phyloP scores from a whole-genome alignment of 1,140 invertebrate genomes.

The Monomorium pharaonis region DNA sequence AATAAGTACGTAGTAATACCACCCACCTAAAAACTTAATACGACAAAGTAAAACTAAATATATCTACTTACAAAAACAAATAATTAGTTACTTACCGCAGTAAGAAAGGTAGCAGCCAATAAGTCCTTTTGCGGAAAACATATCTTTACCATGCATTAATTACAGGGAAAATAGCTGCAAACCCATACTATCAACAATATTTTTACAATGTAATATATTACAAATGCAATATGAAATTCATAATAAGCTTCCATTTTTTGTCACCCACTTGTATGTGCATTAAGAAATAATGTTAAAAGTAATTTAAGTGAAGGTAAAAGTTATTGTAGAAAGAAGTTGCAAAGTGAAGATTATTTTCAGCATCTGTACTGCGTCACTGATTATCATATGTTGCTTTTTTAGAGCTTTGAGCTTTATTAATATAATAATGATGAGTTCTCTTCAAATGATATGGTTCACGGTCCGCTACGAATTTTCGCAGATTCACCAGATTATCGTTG shows the following conservation, averaged over 20 bases:
- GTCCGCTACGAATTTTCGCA: not conserved
- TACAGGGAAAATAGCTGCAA: not conserved
- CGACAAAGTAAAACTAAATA: not conserved
- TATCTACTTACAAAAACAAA: not conserved
- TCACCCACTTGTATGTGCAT: too few relatives aligned
- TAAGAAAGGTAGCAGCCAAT: not conserved
- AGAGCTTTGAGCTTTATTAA: not conserved
- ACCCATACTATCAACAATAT: too few relatives aligned
- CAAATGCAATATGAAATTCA: too few relatives aligned
- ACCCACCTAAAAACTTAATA: not conserved
- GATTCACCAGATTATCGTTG: not conserved
- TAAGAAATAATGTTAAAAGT: too few relatives aligned
- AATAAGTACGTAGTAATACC: not conserved
- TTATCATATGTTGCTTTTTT: not conserved
- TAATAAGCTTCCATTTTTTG: too few relatives aligned
- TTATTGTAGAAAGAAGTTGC: not conserved
- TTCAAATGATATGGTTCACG: conserved; percentile 71
- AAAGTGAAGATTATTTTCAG: not conserved
- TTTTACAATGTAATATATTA: too few relatives aligned
- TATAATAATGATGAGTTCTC: conserved; percentile 69
- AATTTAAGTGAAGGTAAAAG: not conserved
- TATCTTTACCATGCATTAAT: not conserved
- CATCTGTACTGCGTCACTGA: not conserved
- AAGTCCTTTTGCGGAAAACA: not conserved
- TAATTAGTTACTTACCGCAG: not conserved